Evolutionary conservation across 1,140 invertebrate genomes (phyloP).

Genomic region (Mamestra configurata): DNA sequence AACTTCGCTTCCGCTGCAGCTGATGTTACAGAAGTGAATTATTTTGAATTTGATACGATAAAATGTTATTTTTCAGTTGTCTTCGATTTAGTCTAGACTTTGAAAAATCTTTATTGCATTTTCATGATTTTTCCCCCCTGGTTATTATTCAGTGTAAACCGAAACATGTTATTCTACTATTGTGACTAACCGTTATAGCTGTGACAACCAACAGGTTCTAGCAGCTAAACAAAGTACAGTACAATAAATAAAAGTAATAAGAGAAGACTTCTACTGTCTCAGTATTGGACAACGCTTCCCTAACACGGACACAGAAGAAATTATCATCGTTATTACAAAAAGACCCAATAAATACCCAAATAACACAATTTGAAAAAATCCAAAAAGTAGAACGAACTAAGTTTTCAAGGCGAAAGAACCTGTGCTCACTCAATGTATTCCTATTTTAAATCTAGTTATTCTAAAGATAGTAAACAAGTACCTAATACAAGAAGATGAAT

Average conservation of each 20-base stretch:
- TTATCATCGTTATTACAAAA: no score
- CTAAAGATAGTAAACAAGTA: neutral
- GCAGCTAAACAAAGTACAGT: no score
- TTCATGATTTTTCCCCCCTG: neutral
- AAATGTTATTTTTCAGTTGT: neutral
- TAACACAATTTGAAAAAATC: neutral
- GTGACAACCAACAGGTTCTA: neutral
- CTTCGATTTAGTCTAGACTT: neutral
- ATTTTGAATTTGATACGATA: constrained; percentile 25
- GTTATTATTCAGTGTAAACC: no score
- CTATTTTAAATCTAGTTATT: neutral
- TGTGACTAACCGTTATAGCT: no score
- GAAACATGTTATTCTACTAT: no score
- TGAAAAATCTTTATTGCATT: neutral
- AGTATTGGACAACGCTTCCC: no score
- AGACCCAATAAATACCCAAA: no score
- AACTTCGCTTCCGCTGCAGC: constrained; percentile 34
- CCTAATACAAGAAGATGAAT: neutral
- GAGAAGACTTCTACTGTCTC: no score
- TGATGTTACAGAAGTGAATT: constrained; percentile 25
- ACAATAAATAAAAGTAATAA: no score
- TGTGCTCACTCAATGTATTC: neutral
- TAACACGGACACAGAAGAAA: no score
- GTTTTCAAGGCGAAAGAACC: constrained; percentile 5
- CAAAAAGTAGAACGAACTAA: neutral